Base-by-base conservation (phyloP, 2,113 vertebrate genomes). In the Nesoenas mayeri region DNA sequence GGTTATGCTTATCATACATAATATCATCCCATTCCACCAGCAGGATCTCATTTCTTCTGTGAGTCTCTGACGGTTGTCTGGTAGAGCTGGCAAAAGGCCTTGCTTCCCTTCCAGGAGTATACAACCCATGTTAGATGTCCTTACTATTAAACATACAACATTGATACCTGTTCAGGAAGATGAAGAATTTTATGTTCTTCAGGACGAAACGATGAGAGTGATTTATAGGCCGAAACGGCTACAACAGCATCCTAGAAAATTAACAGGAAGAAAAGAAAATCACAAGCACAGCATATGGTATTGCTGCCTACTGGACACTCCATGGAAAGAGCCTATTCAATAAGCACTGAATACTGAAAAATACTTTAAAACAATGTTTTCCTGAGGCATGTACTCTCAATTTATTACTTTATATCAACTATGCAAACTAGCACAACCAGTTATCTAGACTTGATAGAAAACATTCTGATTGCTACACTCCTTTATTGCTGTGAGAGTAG, bases 131-230 rank as follows among this genome's bases (percentile, higher is more conserved):
- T 73, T 17, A 34, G 3, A 56, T 36, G 13, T 47, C 16, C 13
- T 56, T 50, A 56, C 6, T 32, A 6, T 20, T 57, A 65, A 81
- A 95, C 29, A 66, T 24, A 20, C 19, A 80, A 47, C 24, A 78
- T 1, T 31, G 95, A 70, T 97, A 99, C 99, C 97, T 98, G 92
- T 87, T 98, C 98, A 36, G 99, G 99, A 69, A 99, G 98, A 93
- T 99, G 98, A 91, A 98, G 97, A 62, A 99, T 70, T 31, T 94
- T 98, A 77, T 99, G 98, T 10, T 98, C 98, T 28, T 90, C 92
- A 31, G 98, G 97, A 57, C 96, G 91, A 91, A 99, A 99, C 15
- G 96, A 96, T 7, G 99, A 98, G 40, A 99, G 97, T n/a, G 99
- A 98, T 92, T 95, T 99, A 97, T 98, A 99, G 16, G 99, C 99